phyloP scores from a whole-genome alignment of 2,797 vertebrate genomes.

The Clamator glandarius region DNA sequence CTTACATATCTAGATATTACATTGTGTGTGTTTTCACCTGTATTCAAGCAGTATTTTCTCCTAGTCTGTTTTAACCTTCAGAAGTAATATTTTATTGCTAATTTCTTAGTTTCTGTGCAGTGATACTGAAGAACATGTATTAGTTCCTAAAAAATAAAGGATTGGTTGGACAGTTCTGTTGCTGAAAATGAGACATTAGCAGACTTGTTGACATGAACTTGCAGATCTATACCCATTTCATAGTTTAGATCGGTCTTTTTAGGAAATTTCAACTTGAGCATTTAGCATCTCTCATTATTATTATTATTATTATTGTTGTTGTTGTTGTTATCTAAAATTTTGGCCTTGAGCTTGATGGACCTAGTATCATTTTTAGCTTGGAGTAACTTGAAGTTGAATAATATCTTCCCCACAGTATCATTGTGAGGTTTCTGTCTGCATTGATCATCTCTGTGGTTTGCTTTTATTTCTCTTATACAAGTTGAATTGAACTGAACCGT shows the following conservation, averaged over 20 bases:
- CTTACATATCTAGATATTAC: neutral
- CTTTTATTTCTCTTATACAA: neutral
- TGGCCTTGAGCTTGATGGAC: neutral
- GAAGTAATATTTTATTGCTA: neutral
- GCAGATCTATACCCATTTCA: no score
- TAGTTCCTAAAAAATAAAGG: neutral
- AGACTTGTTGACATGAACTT: no score
- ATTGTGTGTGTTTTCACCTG: neutral
- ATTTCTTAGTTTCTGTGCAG: neutral
- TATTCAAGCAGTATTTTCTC: neutral
- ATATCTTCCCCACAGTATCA: neutral
- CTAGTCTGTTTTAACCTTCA: neutral
- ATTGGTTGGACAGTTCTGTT: neutral
- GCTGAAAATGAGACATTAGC: neutral
- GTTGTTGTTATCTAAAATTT: neutral
- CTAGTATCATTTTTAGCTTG: neutral
- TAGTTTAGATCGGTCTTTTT: neutral
- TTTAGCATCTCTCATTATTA: neutral
- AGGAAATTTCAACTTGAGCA: neutral
- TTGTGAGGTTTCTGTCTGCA: neutral
- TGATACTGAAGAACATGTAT: neutral
- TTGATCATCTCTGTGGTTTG: neutral
- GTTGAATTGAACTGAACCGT: neutral
- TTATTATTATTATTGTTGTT: no score
- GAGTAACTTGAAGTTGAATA: neutral